Evolutionary conservation across 2,888 invertebrate species (phyloP).

Genomic region (Lissonota sp.): DNA sequence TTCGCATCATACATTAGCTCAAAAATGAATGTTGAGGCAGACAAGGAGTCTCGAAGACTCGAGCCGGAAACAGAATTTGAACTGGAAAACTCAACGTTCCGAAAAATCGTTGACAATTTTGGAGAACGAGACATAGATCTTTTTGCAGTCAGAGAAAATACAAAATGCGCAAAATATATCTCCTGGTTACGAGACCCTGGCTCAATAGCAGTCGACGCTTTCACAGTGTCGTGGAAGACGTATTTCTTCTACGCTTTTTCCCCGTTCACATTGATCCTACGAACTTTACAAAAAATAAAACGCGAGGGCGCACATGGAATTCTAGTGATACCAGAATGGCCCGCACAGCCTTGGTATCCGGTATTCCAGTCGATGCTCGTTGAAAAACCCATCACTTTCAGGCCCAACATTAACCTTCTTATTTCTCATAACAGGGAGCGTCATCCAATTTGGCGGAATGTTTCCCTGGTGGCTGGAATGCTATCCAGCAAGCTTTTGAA

Average conservation of each 20-base stretch:
- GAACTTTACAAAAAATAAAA: slow-evolving; percentile 14
- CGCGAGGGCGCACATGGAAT: slow-evolving; percentile 8
- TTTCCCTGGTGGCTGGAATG: slow-evolving; percentile 22
- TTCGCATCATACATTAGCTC: neutral
- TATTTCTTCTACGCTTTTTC: slow-evolving; percentile 34
- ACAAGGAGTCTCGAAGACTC: neutral
- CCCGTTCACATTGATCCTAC: slow-evolving; percentile 6
- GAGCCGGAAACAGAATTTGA: neutral
- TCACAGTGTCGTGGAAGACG: slow-evolving; percentile 14
- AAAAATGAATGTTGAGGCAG: neutral
- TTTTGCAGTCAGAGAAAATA: neutral
- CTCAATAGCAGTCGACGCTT: slow-evolving; percentile 19
- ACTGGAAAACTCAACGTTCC: neutral
- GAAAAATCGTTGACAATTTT: neutral
- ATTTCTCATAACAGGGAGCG: slow-evolving; percentile 7
- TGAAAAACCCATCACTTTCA: slow-evolving; percentile 20
- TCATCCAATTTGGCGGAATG: slow-evolving; percentile 18
- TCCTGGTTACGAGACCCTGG: neutral
- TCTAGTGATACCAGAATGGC: slow-evolving; percentile 8
- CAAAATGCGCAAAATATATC: neutral
- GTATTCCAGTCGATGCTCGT: slow-evolving; percentile 13
- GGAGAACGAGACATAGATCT: neutral
- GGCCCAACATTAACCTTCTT: slow-evolving; percentile 12
- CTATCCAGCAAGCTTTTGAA: slow-evolving; percentile 15
- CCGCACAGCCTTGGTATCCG: slow-evolving; percentile 23